phyloP scores from a whole-genome alignment of 1,140 invertebrate species.

The Achroia grisella region DNA sequence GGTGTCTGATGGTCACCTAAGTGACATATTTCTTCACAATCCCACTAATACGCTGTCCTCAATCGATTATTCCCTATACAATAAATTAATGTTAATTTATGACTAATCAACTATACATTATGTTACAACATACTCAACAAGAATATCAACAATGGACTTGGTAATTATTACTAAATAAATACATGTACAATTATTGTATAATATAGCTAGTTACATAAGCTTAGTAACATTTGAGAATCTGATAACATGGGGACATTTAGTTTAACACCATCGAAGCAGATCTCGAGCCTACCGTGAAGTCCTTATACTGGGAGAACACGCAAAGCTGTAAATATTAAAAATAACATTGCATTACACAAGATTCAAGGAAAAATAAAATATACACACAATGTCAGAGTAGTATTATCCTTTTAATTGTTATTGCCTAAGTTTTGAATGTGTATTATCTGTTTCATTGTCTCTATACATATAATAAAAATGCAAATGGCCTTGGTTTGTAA shows the following conservation, averaged over 20 bases:
- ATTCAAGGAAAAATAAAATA: no score
- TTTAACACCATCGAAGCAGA: conserved; percentile 65
- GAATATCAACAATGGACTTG: conserved; percentile 71
- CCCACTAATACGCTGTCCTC: background rate
- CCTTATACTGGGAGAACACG: conserved; percentile 93
- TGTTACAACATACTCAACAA: conserved; percentile 69
- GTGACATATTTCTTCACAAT: no score
- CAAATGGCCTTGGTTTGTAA: no score
- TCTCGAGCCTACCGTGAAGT: conserved; percentile 82
- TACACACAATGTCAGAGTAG: no score
- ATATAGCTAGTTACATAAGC: conserved; percentile 10
- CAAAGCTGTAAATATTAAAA: conserved; percentile 78
- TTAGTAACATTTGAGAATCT: conserved; percentile 24
- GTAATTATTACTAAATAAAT: conserved; percentile 51
- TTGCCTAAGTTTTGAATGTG: no score
- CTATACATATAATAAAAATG: no score
- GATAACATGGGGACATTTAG: conserved; percentile 26
- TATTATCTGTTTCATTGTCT: no score
- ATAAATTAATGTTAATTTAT: conserved; percentile 16
- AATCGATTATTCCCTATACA: conserved; percentile 8
- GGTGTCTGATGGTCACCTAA: no score
- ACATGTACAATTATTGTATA: conserved; percentile 19
- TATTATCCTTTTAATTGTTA: no score
- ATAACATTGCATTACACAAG: no score
- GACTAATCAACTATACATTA: conserved; percentile 40